These are phyloP conservation scores for Ligdia adustata DNA, from an alignment of 2,888 invertebrate species.

Conservation along the genomic window DNA sequence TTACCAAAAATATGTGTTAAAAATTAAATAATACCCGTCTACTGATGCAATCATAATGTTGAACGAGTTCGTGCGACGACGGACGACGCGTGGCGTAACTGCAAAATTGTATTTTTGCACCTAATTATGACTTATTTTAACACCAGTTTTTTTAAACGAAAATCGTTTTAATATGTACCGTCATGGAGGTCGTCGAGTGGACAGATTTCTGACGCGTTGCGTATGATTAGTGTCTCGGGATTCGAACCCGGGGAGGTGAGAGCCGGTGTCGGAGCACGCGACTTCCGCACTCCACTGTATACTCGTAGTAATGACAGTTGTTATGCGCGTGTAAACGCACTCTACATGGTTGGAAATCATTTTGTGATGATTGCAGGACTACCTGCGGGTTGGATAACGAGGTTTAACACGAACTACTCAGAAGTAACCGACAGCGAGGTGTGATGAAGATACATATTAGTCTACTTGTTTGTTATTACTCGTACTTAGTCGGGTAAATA, in stretches of 20 bases:
- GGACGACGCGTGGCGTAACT: conserved; percentile 28
- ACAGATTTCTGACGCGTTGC: conserved; percentile 42
- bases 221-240: too few relatives aligned
- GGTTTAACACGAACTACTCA: too few relatives aligned
- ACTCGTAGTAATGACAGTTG: background rate
- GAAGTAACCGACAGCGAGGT: too few relatives aligned
- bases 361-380: too few relatives aligned
- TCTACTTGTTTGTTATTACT: too few relatives aligned
- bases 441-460: too few relatives aligned
- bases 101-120: conserved; percentile 17
- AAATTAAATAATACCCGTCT: conserved; percentile 1
- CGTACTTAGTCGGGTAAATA: too few relatives aligned
- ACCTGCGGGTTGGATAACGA: too few relatives aligned
- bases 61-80: conserved; percentile 23
- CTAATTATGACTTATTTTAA: conserved; percentile 20
- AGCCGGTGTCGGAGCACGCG: conserved; percentile 60
- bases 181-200: conserved; percentile 42
- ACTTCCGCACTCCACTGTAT: conserved; percentile 56
- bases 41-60: background rate
- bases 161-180: conserved; percentile 45
- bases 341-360: too few relatives aligned
- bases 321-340: too few relatives aligned
- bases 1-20: conserved; percentile 6
- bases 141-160: conserved; percentile 34
- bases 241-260: conserved; percentile 47